Evolutionary conservation across 1,140 invertebrate genomes (phyloP).

Genomic region (Aricia agestis): DNA sequence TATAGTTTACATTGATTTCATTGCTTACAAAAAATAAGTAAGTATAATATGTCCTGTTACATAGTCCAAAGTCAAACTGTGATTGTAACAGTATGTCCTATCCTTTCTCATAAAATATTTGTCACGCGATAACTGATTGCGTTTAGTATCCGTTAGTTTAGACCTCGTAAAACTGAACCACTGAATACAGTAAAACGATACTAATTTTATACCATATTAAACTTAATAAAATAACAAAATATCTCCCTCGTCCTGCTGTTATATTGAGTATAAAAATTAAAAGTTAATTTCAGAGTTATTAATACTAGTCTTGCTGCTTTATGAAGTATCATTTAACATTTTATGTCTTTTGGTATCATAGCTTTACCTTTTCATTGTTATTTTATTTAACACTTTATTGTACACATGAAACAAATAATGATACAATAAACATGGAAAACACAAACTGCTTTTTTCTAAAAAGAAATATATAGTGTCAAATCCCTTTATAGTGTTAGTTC

Average conservation of each 20-base stretch:
- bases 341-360: background rate
- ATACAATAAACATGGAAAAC: too few species aligned
- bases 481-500: too few species aligned
- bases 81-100: background rate
- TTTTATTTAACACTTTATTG: too few species aligned
- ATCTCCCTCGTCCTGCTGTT: background rate
- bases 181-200: conserved; percentile 6
- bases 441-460: too few species aligned
- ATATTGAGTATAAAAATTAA: background rate
- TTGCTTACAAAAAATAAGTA: too few species aligned
- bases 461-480: too few species aligned
- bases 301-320: background rate
- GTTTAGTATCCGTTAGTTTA: conserved; percentile 17
- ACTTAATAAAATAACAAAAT: background rate
- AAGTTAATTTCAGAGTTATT: background rate
- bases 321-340: background rate
- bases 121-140: background rate
- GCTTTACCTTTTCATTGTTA: too few species aligned
- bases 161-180: conserved; percentile 30
- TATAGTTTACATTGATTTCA: too few species aligned
- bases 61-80: too few species aligned
- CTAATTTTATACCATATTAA: background rate
- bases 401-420: too few species aligned
- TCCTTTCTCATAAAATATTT: background rate
- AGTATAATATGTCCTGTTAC: too few species aligned